phyloP scores from a whole-genome alignment of 1,140 invertebrate genomes.

The Lamellibrachia luymesi region DNA sequence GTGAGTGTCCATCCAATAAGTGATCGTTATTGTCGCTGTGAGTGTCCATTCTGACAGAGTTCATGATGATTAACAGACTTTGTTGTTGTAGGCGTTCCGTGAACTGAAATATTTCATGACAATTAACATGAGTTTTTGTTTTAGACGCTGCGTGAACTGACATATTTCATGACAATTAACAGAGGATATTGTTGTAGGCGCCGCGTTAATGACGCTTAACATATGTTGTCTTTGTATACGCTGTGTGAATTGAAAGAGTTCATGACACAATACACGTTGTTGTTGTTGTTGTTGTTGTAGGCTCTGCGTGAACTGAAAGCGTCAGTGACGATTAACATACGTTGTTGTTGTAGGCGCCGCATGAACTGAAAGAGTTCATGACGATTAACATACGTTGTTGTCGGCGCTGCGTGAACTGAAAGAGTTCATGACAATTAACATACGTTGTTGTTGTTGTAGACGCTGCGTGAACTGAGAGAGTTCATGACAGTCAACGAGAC shows the following conservation, averaged over 20 bases:
- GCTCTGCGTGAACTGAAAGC: conserved; percentile 47
- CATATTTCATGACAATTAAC: background rate
- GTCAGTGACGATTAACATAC: conserved; percentile 45
- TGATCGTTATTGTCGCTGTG: background rate
- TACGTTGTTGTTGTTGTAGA: background rate
- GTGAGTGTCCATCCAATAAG: background rate
- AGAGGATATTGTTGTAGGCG: background rate
- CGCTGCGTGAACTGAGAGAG: conserved; percentile 47
- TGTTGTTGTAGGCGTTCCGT: no score
- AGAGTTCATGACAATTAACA: background rate
- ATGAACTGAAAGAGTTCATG: no score
- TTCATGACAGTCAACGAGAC: conserved; percentile 48
- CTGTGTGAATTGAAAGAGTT: no score
- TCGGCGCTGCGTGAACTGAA: no score
- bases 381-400: background rate
- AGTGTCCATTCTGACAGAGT: background rate
- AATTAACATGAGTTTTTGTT: no score
- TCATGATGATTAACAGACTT: no score
- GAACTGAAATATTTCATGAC: no score
- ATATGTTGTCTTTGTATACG: no score
- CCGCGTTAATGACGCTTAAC: no score
- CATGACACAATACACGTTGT: no score
- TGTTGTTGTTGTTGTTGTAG: background rate
- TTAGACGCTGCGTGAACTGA: no score
- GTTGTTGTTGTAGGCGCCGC: no score